Conservation (phyloP, 1,140 invertebrate genomes). For the Himalopsyche phryganea region DNA sequence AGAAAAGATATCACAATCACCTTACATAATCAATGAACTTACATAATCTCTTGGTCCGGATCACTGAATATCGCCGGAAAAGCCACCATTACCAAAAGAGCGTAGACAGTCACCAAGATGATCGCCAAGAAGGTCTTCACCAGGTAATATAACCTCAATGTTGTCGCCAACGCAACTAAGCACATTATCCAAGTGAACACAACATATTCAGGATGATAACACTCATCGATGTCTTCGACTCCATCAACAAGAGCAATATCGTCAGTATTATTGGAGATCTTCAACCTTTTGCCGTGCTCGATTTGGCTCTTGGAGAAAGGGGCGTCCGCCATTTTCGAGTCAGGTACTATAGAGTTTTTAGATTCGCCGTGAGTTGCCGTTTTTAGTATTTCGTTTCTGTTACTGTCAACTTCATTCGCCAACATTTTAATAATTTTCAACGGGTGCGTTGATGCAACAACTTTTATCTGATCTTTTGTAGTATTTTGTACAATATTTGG, state of each 20-base stretch:
- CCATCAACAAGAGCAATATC: not conserved
- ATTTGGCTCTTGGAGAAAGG: not conserved
- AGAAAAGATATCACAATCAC: no score
- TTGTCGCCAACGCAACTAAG: slow-evolving; percentile 83
- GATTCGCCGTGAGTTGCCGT: not conserved
- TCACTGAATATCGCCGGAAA: slow-evolving; percentile 47
- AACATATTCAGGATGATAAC: slow-evolving; percentile 78
- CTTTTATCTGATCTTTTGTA: no score
- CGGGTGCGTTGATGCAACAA: no score
- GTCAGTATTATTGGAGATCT: not conserved
- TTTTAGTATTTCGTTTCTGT: no score
- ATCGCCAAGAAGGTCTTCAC: slow-evolving; percentile 81
- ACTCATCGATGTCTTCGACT: slow-evolving; percentile 36
- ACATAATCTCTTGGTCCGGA: slow-evolving; percentile 11
- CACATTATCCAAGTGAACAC: slow-evolving; percentile 93
- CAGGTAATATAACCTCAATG: slow-evolving; percentile 88
- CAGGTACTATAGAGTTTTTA: slow-evolving; percentile 1
- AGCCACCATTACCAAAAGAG: slow-evolving; percentile 63
- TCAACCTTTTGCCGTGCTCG: not conserved
- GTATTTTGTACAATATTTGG: no score
- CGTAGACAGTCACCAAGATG: slow-evolving; percentile 70
- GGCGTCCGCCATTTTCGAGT: not conserved
- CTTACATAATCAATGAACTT: slow-evolving; percentile 19
- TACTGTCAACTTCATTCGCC: no score
- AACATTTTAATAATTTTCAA: no score